Conservation (phyloP, 2,888 invertebrate genomes). For the Folsomia manolachei region DNA sequence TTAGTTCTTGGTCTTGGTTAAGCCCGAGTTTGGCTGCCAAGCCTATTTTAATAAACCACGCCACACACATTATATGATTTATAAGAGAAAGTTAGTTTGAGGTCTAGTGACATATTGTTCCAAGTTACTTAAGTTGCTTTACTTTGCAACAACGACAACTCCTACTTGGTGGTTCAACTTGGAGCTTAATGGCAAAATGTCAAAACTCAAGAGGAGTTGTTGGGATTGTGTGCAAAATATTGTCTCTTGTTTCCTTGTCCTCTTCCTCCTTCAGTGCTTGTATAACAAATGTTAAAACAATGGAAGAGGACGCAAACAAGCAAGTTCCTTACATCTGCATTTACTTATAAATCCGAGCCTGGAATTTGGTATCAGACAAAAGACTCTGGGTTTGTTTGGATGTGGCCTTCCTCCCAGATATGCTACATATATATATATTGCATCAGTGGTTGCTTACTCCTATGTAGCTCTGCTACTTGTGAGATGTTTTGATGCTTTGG, state of each 20-base stretch:
- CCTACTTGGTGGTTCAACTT: background rate
- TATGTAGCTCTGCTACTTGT: too few relatives aligned
- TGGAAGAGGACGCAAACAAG: too few relatives aligned
- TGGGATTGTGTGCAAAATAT: background rate
- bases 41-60: background rate
- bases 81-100: slow-evolving; percentile 4
- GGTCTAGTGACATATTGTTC: slow-evolving; percentile 6
- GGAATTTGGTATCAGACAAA: too few relatives aligned
- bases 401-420: too few relatives aligned
- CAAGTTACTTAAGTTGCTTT: background rate
- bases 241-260: background rate
- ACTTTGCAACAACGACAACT: background rate
- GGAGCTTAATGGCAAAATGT: background rate
- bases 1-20: background rate
- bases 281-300: too few relatives aligned
- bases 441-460: too few relatives aligned
- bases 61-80: slow-evolving; percentile 1
- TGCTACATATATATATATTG: too few relatives aligned
- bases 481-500: too few relatives aligned
- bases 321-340: too few relatives aligned
- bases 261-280: background rate
- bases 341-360: background rate
- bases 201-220: background rate
- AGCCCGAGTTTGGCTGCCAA: background rate
- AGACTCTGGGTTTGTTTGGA: background rate